Evolutionary conservation across 1,140 invertebrate genomes (phyloP), one percentile per base, ranked within the genome.

Genomic region (Drosophila watanabei): DNA sequence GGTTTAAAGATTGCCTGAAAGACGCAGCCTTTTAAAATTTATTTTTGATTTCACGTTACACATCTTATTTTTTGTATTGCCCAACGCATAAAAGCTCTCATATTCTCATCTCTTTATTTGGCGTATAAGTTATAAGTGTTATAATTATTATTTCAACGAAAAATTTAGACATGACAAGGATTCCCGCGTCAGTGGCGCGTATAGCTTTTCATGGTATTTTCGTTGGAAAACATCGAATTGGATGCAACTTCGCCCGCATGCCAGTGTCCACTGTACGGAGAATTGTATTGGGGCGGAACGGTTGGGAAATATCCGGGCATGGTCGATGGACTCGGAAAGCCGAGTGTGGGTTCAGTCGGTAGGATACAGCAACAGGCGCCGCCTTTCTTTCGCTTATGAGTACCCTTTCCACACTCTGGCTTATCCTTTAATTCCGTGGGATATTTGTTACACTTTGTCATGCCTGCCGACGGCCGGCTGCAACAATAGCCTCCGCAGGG

Each of bases 81-180:
- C 24, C 3, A 24, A 24, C 24, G 24, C 24, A 24, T 24, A 24
- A 46, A 46, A n/a, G 0, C 18, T 20, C 43, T 46, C 2, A 6
- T 30, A n/a, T 18, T 16, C n/a, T 8, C 4, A 18, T n/a, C 35
- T 20, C 60, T 56, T 52, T 49, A 24, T 49, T 54, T 11, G 20
- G 24, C 30, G n/a, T 45, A 20, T 16, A 46, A 18, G 70, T 58
- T 32, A 43, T 39, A 75, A 57, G 14, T 56, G 18, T 33, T 37
- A 11, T 39, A 54, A 75, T 33, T 37, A 48, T 43, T 68, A 24
- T 56, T 75, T 78, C 57, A 69, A 78, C 75, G 64, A 43, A 24
- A n/a, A 57, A 79, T 79, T 79, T 79, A 11, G 57, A 57, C 64
- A 60, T 24, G 49, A 35, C 46, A 16, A n/a, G 5, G 18, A n/a